Evolutionary conservation across 2,797 vertebrate genomes (phyloP).

Genomic region (Antennarius maculatus): DNA sequence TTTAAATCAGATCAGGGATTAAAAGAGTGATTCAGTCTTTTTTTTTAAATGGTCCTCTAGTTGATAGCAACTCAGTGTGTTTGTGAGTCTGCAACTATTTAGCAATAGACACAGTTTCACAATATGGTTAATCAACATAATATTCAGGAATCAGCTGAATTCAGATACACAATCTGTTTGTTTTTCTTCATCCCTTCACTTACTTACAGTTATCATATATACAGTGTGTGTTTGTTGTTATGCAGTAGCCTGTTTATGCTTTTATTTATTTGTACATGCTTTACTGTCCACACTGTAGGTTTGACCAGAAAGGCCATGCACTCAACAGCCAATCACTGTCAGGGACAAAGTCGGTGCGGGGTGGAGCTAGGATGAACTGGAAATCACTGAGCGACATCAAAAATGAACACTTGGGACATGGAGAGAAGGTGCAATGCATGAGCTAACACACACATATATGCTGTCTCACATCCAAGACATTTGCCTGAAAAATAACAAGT

Average conservation of each 20-base stretch:
- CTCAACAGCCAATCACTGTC: slow-evolving; percentile 68
- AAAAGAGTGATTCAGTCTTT: slow-evolving; percentile 34
- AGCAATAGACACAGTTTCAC: slow-evolving; percentile 1
- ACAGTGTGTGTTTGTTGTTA: slow-evolving; percentile 5
- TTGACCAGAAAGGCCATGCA: slow-evolving; percentile 55
- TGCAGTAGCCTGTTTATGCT: background rate
- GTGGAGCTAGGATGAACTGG: slow-evolving; percentile 59
- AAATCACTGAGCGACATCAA: slow-evolving; percentile 70
- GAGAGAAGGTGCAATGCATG: slow-evolving; percentile 61
- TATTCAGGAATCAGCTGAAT: slow-evolving; percentile 18
- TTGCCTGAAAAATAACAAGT: background rate
- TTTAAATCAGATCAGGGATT: slow-evolving; percentile 55
- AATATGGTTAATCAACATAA: slow-evolving; percentile 29
- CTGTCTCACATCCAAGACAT: background rate
- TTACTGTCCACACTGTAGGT: slow-evolving; percentile 53
- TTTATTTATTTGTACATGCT: slow-evolving; percentile 18
- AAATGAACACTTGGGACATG: slow-evolving; percentile 63
- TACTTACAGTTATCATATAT: slow-evolving; percentile 4
- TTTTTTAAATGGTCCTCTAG: slow-evolving; percentile 32
- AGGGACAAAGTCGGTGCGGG: slow-evolving; percentile 27
- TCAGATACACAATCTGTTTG: slow-evolving; percentile 14
- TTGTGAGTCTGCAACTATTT: slow-evolving; percentile 4
- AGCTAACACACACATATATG: background rate
- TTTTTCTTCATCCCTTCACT: background rate
- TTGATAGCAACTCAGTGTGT: slow-evolving; percentile 13